Conservation (phyloP, 2,113 vertebrate species). For the Procavia capensis region DNA sequence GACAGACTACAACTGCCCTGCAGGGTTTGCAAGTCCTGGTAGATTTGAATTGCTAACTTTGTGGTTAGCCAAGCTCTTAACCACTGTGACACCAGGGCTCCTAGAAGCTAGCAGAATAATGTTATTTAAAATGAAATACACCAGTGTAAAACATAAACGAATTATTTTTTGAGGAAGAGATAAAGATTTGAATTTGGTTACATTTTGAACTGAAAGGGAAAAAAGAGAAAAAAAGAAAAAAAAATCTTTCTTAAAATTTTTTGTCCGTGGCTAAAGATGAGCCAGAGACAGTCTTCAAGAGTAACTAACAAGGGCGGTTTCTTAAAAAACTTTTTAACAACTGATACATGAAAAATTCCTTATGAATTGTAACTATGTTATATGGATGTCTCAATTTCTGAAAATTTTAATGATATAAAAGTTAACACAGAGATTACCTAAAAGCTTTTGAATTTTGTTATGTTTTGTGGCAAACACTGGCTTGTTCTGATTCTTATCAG, state of each 20-base stretch:
- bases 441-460: background rate
- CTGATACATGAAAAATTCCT: background rate
- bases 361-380: background rate
- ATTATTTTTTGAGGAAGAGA: background rate
- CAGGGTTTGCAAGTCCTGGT: too few species aligned
- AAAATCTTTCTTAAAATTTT: background rate
- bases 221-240: background rate
- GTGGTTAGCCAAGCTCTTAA: too few species aligned
- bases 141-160: background rate
- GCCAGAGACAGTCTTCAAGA: background rate
- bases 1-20: too few species aligned
- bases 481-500: background rate
- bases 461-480: background rate
- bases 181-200: slow-evolving; percentile 4
- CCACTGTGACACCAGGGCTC: too few species aligned
- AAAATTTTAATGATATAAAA: background rate
- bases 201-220: background rate
- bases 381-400: background rate
- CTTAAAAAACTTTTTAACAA: slow-evolving; percentile 30
- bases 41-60: too few species aligned
- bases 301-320: background rate
- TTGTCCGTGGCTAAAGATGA: background rate
- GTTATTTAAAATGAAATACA: background rate
- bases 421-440: background rate
- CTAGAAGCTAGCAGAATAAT: background rate